These are phyloP conservation scores for Halichondria panicea DNA, from an alignment of 37 sponge, comb jelly and placozoan species.

Conservation along the genomic window DNA sequence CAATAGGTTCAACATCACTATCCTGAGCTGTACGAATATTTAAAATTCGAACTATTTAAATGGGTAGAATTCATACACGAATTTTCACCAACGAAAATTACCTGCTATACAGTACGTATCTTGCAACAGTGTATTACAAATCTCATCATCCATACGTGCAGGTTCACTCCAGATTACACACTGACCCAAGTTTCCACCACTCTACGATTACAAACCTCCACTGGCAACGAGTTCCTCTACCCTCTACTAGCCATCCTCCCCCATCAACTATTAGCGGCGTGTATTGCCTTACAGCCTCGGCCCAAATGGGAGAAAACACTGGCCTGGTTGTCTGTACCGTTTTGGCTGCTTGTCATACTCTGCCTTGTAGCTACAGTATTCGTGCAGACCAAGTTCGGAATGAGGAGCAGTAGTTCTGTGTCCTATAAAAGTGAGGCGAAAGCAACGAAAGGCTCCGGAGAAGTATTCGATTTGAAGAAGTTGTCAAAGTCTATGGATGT, in stretches of 20 bases:
- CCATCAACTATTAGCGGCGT: conserved; percentile 62
- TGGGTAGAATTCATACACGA: too few species aligned
- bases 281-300: conserved; percentile 59
- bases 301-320: conserved; percentile 60
- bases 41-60: too few species aligned
- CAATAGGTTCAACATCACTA: too few species aligned
- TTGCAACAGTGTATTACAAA: too few species aligned
- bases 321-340: conserved; percentile 29
- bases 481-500: too few species aligned
- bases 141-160: conserved; percentile 5
- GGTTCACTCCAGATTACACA: conserved; percentile 75
- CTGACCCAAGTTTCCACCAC: conserved; percentile 63
- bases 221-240: conserved; percentile 32
- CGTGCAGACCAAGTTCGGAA: conserved; percentile 34
- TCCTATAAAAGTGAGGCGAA: conserved; percentile 11
- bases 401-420: background rate
- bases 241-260: conserved; percentile 75
- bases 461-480: too few species aligned
- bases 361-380: conserved; percentile 24
- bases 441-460: too few species aligned
- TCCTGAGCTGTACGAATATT: too few species aligned
- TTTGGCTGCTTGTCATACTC: conserved; percentile 37
- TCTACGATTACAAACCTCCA: conserved; percentile 52
- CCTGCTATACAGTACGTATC: too few species aligned
- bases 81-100: too few species aligned